A percentile compares a stretch with the other conserved stretches of the same genome.
phyloP scores from a whole-genome alignment of 2,113 vertebrate genomes.

The Pomatorhinus ruficollis region DNA sequence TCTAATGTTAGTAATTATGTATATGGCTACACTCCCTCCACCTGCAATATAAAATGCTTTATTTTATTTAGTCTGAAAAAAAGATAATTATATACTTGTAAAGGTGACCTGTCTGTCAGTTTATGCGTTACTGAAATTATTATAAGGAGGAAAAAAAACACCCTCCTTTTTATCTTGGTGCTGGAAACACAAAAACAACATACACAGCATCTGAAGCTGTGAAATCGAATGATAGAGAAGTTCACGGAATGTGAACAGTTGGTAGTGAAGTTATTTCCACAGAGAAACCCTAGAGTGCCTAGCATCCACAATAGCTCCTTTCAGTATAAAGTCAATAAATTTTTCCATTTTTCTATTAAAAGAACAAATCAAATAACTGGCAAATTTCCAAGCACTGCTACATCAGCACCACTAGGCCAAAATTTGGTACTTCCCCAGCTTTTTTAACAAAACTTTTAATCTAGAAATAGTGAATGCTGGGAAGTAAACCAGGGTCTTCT shows the following conservation, averaged over 20 bases:
- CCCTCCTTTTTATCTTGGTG: not conserved
- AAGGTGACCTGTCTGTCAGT: not conserved
- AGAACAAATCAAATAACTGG: not conserved
- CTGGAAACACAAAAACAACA: not conserved
- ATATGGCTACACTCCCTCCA: not conserved
- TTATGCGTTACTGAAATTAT: not conserved
- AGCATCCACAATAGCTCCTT: not conserved
- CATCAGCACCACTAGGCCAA: not conserved
- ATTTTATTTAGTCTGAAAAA: not conserved
- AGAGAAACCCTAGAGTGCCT: not conserved
- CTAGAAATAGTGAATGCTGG: not conserved
- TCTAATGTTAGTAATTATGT: not conserved
- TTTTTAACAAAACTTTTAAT: not conserved
- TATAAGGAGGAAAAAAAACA: not conserved
- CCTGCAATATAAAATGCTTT: not conserved
- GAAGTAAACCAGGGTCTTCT: not conserved
- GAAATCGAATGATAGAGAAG: not conserved
- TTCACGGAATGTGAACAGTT: not conserved
- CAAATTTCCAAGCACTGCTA: not conserved
- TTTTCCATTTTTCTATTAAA: not conserved
- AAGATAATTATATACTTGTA: not conserved
- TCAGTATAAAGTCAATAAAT: not conserved
- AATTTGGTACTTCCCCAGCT: not conserved
- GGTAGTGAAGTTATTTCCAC: not conserved
- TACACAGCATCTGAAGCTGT: not conserved